Evolutionary conservation across 2,113 vertebrate species (phyloP).

Genomic region (Propithecus coquereli): DNA sequence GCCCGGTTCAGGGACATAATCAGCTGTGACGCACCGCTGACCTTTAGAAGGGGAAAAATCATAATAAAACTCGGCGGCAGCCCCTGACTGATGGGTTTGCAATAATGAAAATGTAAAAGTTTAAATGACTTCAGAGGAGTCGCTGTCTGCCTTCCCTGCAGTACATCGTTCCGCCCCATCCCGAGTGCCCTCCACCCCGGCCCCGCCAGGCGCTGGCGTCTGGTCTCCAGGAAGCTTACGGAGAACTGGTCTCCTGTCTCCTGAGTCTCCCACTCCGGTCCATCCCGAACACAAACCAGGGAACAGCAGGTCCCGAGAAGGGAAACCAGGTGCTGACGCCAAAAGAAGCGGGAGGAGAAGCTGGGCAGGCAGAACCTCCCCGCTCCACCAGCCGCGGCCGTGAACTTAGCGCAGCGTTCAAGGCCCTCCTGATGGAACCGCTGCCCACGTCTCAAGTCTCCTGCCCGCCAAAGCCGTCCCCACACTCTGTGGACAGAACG

Average conservation of each 20-base stretch:
- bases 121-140: background rate
- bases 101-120: conserved; percentile 7
- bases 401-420: background rate
- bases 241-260: background rate
- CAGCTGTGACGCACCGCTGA: conserved; percentile 24
- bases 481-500: background rate
- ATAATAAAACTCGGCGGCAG: background rate
- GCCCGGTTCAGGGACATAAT: background rate
- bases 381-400: accelerated
- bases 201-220: background rate
- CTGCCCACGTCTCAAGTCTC: background rate
- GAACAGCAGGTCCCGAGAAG: background rate
- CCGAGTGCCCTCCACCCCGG: accelerated
- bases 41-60: conserved; percentile 56
- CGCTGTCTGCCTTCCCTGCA: background rate
- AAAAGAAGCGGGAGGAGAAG: accelerated
- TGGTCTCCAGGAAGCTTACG: background rate
- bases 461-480: background rate
- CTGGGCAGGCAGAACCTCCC: accelerated
- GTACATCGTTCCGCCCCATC: accelerated
- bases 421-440: too few species aligned
- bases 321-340: accelerated
- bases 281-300: too few species aligned
- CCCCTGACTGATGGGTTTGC: background rate
- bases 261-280: too few species aligned